These are phyloP conservation scores for Yasuhikotakia modesta DNA, from an alignment of 2,797 vertebrate genomes.

Conservation along the genomic window DNA sequence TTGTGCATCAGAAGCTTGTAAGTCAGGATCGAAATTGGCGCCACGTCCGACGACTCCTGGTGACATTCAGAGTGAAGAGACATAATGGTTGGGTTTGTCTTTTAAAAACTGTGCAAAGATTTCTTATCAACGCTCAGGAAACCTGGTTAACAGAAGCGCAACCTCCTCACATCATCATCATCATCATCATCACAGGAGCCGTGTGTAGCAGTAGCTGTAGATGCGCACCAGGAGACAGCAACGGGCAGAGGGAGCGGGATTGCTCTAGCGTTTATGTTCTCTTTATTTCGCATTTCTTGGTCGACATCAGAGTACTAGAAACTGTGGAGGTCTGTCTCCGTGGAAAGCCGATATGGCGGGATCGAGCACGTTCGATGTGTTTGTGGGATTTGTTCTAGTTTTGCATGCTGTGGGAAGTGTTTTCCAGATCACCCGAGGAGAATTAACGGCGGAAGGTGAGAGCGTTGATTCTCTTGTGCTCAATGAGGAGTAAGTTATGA, in stretches of 20 bases:
- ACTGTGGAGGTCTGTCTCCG: not conserved
- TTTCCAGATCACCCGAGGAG: conserved; percentile 73
- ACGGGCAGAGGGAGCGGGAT: not conserved
- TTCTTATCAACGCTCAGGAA: not conserved
- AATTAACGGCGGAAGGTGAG: conserved; percentile 80
- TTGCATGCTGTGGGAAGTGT: conserved; percentile 80
- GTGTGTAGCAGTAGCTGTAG: conserved; percentile 8
- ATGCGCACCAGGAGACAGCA: conserved; percentile 6
- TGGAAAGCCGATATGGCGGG: conserved; percentile 81
- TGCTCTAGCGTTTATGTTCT: not conserved
- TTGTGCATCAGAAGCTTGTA: not conserved
- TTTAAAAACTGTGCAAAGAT: not conserved
- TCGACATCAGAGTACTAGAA: not conserved
- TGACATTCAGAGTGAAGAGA: not conserved
- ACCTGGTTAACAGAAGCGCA: conserved; percentile 5
- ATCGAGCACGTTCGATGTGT: conserved; percentile 76
- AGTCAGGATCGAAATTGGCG: not conserved
- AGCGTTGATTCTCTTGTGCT: not conserved
- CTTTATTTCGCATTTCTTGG: conserved; percentile 21
- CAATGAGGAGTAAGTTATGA: too few species aligned
- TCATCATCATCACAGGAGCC: not conserved
- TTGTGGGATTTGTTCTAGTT: conserved; percentile 87
- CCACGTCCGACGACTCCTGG: not conserved
- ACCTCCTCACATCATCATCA: not conserved
- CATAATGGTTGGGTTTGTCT: not conserved